Base-by-base conservation (phyloP, 2,797 vertebrate species). In the Anguilla anguilla region DNA sequence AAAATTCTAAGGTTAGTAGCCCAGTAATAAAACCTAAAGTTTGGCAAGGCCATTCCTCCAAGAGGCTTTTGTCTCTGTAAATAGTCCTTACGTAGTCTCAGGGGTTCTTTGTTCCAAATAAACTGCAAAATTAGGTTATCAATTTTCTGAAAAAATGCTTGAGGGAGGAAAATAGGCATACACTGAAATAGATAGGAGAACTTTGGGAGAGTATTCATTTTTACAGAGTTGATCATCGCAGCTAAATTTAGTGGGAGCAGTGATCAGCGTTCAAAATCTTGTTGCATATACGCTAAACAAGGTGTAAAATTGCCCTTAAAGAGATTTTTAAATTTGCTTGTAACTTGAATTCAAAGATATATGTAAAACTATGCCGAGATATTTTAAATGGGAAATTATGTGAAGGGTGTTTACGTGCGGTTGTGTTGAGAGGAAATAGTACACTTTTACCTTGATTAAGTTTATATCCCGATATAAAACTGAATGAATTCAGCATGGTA, bases 1-100 rank as follows among this genome's bases (percentile, higher is more conserved):
- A 86, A 13, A 59, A 81, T 86, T 25, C 86, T 81, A 81, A 86
- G n/a, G 39, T 86, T 86, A 22, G 72, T 15, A 22, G 86, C 69
- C 86, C 28, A 79, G 9, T 86, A 81, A 43, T 79, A 81, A 57
- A 79, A 86, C 22, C 15, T 46, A 4, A 39, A 10, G 31, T 85
- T 85, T 17, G 15, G 57, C 4, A 61, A 10, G 6, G 55, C 57
- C 57, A 85, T n/a, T 7, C 55, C 84, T 61, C 84, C 53, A 64
- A 61, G 15, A 28, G 84, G 28, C 72, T 31, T 72, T 31, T 4
- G 67, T 15, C 67, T 79, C 51, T 79, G 49, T 31, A 86, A 79
- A 39, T 31, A 81, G 74, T 79, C n/a, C 53, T 86, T 57, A 81
- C n/a, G 85, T 15, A 55, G 49, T 15, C 69, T 86, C 31, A 46